phyloP scores from a whole-genome alignment of 2,797 vertebrate species.

The Anisognathus igniventris region DNA sequence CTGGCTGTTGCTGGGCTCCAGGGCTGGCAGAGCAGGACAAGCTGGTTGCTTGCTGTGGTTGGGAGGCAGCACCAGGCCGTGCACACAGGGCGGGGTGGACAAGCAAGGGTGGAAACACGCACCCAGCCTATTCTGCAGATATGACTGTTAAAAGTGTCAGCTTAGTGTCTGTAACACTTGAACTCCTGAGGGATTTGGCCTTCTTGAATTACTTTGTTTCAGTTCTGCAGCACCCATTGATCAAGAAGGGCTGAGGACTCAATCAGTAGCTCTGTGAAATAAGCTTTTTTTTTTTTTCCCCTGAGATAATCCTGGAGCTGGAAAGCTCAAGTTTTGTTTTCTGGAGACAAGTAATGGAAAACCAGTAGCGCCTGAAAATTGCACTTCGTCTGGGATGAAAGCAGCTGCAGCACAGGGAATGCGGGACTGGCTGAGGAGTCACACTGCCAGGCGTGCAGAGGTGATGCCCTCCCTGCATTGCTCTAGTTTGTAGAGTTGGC shows the following conservation, averaged over 20 bases:
- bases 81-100: fast-evolving
- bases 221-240: background rate
- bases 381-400: background rate
- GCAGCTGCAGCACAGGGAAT: fast-evolving
- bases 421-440: background rate
- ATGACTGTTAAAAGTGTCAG: background rate
- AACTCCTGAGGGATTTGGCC: background rate
- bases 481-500: background rate
- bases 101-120: background rate
- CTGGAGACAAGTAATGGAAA: background rate
- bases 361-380: background rate
- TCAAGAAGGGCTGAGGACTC: background rate
- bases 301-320: background rate
- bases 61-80: background rate
- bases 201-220: background rate
- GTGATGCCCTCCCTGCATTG: background rate
- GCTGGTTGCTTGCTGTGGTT: fast-evolving
- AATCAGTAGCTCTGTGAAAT: background rate
- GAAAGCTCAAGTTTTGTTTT: background rate
- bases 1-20: background rate
- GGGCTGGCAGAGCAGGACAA: background rate
- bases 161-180: background rate
- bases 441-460: fast-evolving
- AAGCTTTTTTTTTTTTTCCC: background rate
- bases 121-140: background rate